Conservation (phyloP, 1,140 invertebrate species). For the Drosophila teissieri region DNA sequence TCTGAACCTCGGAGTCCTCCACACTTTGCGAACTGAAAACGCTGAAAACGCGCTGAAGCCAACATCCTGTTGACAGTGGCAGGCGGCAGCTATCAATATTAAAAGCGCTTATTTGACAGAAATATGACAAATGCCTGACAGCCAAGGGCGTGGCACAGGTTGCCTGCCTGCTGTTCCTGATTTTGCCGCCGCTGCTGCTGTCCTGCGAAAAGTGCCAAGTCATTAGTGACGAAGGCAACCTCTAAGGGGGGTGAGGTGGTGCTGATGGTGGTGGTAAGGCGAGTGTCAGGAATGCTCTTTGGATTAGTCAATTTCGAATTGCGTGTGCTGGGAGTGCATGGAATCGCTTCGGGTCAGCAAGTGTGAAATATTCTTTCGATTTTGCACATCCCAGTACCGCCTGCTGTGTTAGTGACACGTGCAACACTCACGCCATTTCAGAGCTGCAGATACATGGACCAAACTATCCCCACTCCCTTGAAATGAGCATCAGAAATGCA, state of each 20-base stretch:
- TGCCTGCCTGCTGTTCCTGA: slow-evolving; percentile 38
- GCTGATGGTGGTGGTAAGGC: slow-evolving; percentile 8
- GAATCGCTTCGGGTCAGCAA: slow-evolving; percentile 51
- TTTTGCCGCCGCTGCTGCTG: slow-evolving; percentile 17
- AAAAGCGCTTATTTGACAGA: slow-evolving; percentile 83
- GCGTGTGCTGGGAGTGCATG: slow-evolving; percentile 20
- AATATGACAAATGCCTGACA: slow-evolving; percentile 83
- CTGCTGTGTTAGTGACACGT: slow-evolving; percentile 67
- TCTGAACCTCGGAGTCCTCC: slow-evolving; percentile 7
- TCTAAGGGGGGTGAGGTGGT: no score
- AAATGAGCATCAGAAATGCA: slow-evolving; percentile 75
- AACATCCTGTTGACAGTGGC: slow-evolving; percentile 78
- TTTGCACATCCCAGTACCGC: slow-evolving; percentile 27
- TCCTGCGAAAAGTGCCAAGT: slow-evolving; percentile 75
- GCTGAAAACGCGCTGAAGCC: slow-evolving; percentile 71
- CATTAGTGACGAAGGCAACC: slow-evolving; percentile 67
- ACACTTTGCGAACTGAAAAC: background rate
- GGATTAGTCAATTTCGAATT: slow-evolving; percentile 76
- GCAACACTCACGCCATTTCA: slow-evolving; percentile 66
- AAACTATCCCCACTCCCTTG: slow-evolving; percentile 2
- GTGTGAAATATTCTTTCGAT: slow-evolving; percentile 63
- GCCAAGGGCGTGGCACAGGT: slow-evolving; percentile 66
- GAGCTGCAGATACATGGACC: slow-evolving; percentile 15
- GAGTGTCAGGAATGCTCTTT: slow-evolving; percentile 82
- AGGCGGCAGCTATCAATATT: slow-evolving; percentile 78